Base-by-base conservation (phyloP, 2,888 invertebrate genomes). In the Lasiommata megera region DNA sequence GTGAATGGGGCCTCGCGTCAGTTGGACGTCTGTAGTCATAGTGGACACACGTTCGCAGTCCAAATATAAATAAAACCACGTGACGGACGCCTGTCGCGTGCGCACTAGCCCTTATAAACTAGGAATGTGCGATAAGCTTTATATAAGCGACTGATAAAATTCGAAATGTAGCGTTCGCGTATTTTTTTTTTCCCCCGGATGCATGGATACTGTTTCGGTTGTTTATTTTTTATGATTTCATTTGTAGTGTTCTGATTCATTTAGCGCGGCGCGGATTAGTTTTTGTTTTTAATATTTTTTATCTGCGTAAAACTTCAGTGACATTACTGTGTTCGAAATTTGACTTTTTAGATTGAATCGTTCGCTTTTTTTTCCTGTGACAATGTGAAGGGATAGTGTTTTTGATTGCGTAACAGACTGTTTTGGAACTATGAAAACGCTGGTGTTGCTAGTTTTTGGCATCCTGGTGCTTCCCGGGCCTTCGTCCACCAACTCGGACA, bases 1-100 rank as follows among this genome's bases (percentile, higher is more conserved):
- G 80, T 82, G 81, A 84, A 81, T 82, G 84, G 82, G 78, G 83
- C 77, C 78, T 79, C 78, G 80, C 84, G 87, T 83, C 85, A 87
- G 85, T 85, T 76, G 80, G 76, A 80, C 82, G 82, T 81, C 77
- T 83, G 88, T 77, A 81, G 79, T 80, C 82, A 80, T 72, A 80
- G 82, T 86, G 80, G 83, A 80, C 80, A 87, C 88, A 89, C 89
- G 89, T 77, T 78, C 74, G 76, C 77, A 72, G 77, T 75, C 73
- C 64, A 75, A 77, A 78, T 78, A 83, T 80, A 79, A 76, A 71
- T 71, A 62, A 63, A 71, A 70, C 70, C 80, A 83, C 82, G 82
- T 61, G 58, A 61, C 52, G 48, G 56, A 62, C 62, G 61, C 68
- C 72, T 76, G 77, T 73, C 77, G 73, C 71, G 74, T 74, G 75